Evolutionary conservation across 2,888 invertebrate genomes (phyloP).

Genomic region (Ennomos erosarius): DNA sequence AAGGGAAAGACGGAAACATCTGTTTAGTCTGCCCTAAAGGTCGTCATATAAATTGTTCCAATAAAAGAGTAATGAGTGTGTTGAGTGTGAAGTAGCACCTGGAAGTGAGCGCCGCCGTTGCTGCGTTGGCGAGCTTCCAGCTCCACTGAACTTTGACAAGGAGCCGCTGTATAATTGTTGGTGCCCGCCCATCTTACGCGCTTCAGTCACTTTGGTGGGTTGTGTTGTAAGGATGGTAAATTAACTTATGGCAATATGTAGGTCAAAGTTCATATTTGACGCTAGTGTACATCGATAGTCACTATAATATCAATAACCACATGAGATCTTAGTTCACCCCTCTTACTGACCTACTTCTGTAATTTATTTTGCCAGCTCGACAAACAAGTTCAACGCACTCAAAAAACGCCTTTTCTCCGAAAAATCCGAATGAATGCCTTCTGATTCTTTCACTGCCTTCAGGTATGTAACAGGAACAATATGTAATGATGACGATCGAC

Average conservation of each 20-base stretch:
- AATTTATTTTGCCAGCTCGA: constrained; percentile 40
- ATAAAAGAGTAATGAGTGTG: constrained; percentile 48
- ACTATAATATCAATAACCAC: background rate
- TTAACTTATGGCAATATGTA: constrained; percentile 4
- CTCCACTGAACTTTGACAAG: constrained; percentile 83
- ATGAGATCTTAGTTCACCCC: constrained; percentile 10
- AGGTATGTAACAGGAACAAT: constrained; percentile 62
- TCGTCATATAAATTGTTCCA: constrained; percentile 41
- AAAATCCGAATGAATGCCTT: constrained; percentile 45
- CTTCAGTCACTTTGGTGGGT: constrained; percentile 36
- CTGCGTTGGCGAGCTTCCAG: constrained; percentile 77
- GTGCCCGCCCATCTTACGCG: constrained; percentile 55
- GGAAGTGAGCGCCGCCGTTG: constrained; percentile 71
- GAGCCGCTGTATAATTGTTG: constrained; percentile 63
- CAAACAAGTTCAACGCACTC: constrained; percentile 62
- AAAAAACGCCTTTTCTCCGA: constrained; percentile 56
- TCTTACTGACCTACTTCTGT: constrained; percentile 34
- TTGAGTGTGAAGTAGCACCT: constrained; percentile 63
- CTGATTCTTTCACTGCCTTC: constrained; percentile 58
- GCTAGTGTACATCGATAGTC: too few species aligned
- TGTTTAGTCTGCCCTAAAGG: constrained; percentile 28
- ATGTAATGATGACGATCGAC: constrained; percentile 55
- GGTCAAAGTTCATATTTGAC: background rate
- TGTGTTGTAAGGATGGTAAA: constrained; percentile 5
- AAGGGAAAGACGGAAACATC: constrained; percentile 11